Base-by-base conservation (phyloP, 2,888 invertebrate species). In the Catotricha subobsoleta region DNA sequence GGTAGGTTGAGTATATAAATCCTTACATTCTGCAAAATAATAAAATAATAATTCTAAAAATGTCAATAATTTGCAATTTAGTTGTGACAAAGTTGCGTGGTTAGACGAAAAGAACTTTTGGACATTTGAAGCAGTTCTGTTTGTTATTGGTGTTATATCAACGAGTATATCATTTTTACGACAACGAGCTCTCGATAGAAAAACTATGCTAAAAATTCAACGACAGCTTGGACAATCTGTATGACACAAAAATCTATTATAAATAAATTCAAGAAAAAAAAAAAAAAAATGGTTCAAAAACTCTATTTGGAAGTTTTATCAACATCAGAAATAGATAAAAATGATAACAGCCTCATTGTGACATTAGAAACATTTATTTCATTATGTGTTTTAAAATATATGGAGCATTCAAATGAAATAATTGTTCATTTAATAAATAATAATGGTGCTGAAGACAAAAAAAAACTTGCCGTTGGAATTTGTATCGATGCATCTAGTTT, bases 81-180 rank as follows among this genome's bases (percentile, higher is more conserved):
- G 90, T 58, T 91, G 91, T 66, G 84, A 86, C 53, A 71, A 75
- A 55, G 81, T 86, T 13, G 81, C 81, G 3, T 81, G 81, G 67
- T 67, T 86, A 39, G 88, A 90, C 54, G 83, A 87, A 56, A 70
- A 76, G 45, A 72, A 77, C 43, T 92, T 83, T 39, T 52, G 61
- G 21, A 56, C 60, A 34, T 62, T 62, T 29, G 54, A 60, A 41
- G 48, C 52, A 3, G 43, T 52, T 3, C 52, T 56, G 13, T 29
- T 42, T 39, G 12, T 25, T 35, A 33, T 29, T 30, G 27, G 21
- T 40, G 45, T 47, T 20, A 25, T 44, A 29, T 43, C 25, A 20
- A 42, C 45, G 42, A 40, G 57, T 29, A 44, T 57, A 2, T 56
- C 58, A 15, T 57, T 56, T 48, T 51, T 57, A 3, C 50, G 62